Conservation (phyloP, 2,888 invertebrate species). For the Pollenia angustigena region DNA sequence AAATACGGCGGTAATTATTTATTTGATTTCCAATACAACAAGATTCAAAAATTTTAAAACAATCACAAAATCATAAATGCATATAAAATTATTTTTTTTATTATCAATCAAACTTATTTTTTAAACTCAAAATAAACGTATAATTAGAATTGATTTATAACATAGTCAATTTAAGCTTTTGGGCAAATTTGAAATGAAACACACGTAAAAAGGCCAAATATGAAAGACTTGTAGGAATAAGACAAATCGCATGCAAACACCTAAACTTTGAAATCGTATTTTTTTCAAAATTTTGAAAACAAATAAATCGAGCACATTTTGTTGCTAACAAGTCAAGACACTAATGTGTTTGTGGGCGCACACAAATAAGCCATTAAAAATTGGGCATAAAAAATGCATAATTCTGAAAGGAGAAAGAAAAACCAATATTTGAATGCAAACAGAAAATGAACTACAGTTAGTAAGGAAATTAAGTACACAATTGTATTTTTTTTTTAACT, state of each 20-base stretch:
- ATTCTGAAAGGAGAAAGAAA: constrained; percentile 6
- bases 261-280: constrained; percentile 13
- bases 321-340: constrained; percentile 1
- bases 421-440: constrained; percentile 2
- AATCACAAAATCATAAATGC: constrained; percentile 4
- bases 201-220: constrained; percentile 11
- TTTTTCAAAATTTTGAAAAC: background rate
- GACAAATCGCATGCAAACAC: background rate
- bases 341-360: background rate
- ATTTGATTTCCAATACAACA: no score
- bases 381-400: constrained; percentile 26
- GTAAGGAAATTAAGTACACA: background rate
- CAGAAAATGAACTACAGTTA: constrained; percentile 8
- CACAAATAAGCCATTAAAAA: constrained; percentile 19
- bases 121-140: constrained; percentile 62
- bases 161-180: constrained; percentile 73
- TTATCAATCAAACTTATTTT: constrained; percentile 4
- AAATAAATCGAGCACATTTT: constrained; percentile 28
- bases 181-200: constrained; percentile 75
- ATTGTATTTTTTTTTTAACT: background rate
- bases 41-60: no score
- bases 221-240: constrained; percentile 17
- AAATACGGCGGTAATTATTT: no score
- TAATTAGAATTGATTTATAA: constrained; percentile 79
- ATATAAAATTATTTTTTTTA: background rate